Base-by-base conservation (phyloP, 2,888 invertebrate genomes). In the Acheta domesticus region DNA sequence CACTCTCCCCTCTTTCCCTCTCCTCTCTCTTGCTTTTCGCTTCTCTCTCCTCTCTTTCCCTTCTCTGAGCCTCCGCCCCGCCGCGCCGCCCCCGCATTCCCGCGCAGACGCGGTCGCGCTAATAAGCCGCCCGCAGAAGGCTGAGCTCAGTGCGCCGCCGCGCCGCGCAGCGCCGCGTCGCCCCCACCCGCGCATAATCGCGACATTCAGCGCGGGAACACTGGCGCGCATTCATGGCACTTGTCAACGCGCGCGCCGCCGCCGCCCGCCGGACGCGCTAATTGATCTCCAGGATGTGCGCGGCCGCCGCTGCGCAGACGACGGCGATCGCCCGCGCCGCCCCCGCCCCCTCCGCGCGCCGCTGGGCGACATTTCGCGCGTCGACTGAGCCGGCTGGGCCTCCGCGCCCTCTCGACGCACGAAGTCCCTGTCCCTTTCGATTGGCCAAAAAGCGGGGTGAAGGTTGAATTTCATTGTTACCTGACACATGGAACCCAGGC, bases 21-120 rank as follows among this genome's bases (percentile, higher is more conserved):
- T 11, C 3, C 3, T 0, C 5, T 4, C 11, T 11, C 4, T 5
- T 2, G 0, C 4, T 11, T 5, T 5, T 36, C 5, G 8, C 3
- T 5, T 8, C 19, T 19, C 19, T 8, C 62, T 11, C 8, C 11
- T 11, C 3, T 62, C 11, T 3, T 11, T 8, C 62, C 5, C 62
- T 19, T 8, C 11, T 11, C 62, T 2, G 1, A 2, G 2, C 3
- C 19, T 19, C 12, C 3, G 2, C 3, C 14, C 3, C 19, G 1
- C 62, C 14, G 62, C 12, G n/a, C n/a, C n/a, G 62, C 62, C 16
- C n/a, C 0, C 62, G 14, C 62, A 11, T 62, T n/a, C 62, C 50
- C 62, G 62, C 62, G 62, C 62, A 14, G 62, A 14, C n/a, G 62
- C 62, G 5, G 36, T 4, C n/a, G 62, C 12, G 62, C 62, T 62